A percentile compares a stretch with the other conserved stretches of the same genome.
Conservation (phyloP, 2,888 invertebrate species). For the Axea sp. region DNA sequence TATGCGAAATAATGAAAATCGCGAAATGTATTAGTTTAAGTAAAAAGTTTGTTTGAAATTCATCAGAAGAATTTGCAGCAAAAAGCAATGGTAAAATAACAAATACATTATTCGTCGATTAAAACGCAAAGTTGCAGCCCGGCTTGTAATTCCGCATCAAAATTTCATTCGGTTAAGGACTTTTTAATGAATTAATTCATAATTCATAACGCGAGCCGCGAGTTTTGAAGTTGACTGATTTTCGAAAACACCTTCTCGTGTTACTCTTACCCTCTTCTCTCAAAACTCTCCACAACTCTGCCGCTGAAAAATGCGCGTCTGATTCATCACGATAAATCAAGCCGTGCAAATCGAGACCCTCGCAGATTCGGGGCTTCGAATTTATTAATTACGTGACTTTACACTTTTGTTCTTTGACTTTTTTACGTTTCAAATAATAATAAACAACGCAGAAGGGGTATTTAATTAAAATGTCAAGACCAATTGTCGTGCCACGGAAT, state of each 20-base stretch:
- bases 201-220: slow-evolving; percentile 19
- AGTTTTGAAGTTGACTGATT: slow-evolving; percentile 58
- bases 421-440: slow-evolving; percentile 40
- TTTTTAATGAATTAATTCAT: slow-evolving; percentile 41
- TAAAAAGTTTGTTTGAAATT: background rate
- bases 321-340: slow-evolving; percentile 56
- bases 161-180: slow-evolving; percentile 12
- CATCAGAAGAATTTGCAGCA: background rate
- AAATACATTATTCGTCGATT: slow-evolving; percentile 5
- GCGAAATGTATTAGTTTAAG: background rate
- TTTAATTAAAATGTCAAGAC: slow-evolving; percentile 61
- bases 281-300: slow-evolving; percentile 50
- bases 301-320: slow-evolving; percentile 50
- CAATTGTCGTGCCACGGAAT: slow-evolving; percentile 58
- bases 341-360: slow-evolving; percentile 40
- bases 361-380: slow-evolving; percentile 33
- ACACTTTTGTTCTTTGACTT: slow-evolving; percentile 45
- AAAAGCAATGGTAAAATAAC: background rate
- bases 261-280: slow-evolving; percentile 57
- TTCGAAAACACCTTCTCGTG: slow-evolving; percentile 51
- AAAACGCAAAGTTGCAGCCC: slow-evolving; percentile 7
- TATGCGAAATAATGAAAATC: too few relatives aligned
- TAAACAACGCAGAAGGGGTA: slow-evolving; percentile 45
- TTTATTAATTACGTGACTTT: slow-evolving; percentile 50
- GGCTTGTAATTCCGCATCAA: slow-evolving; percentile 8